A percentile compares a stretch with the other conserved stretches of the same genome.
These are phyloP conservation scores for Tapera naevia DNA, from an alignment of 2,797 vertebrate species.

Conservation along the genomic window DNA sequence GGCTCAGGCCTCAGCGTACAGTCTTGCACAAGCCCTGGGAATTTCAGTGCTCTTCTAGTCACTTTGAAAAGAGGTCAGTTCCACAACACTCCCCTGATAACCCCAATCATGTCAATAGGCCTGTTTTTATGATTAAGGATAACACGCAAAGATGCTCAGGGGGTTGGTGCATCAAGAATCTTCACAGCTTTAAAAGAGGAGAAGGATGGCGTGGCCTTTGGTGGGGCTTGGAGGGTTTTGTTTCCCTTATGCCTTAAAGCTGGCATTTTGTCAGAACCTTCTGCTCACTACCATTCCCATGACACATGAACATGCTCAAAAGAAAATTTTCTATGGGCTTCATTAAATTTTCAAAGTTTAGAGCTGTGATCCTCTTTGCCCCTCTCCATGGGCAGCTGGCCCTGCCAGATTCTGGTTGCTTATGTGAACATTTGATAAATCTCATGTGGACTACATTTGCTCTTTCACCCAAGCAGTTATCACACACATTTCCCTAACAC, in stretches of 20 bases:
- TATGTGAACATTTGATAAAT: conserved; percentile 60
- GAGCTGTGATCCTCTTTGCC: conserved; percentile 46
- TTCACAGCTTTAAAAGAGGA: not conserved
- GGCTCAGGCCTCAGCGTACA: not conserved
- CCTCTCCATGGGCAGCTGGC: not conserved
- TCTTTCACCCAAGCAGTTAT: conserved; percentile 61
- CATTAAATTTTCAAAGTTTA: conserved; percentile 57
- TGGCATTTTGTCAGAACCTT: conserved; percentile 56
- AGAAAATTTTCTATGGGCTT: conserved; percentile 32
- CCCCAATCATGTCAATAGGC: not conserved
- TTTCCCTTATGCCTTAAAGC: conserved; percentile 7
- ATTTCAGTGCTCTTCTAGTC: not conserved
- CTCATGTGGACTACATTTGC: conserved; percentile 50
- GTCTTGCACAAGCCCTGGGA: not conserved
- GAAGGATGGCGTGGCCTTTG: conserved; percentile 15
- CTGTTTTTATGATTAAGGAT: not conserved
- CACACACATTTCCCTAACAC: conserved; percentile 60
- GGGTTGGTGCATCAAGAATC: not conserved
- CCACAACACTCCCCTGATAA: not conserved
- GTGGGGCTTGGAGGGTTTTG: conserved; percentile 2
- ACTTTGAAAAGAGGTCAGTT: not conserved
- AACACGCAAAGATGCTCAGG: not conserved
- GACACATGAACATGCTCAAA: conserved; percentile 4
- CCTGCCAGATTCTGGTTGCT: conserved; percentile 34
- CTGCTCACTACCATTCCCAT: conserved; percentile 26